A percentile compares a stretch with the other conserved stretches of the same genome.
Evolutionary conservation across 1,140 invertebrate species (phyloP).

Genomic region (Anastrepha obliqua): DNA sequence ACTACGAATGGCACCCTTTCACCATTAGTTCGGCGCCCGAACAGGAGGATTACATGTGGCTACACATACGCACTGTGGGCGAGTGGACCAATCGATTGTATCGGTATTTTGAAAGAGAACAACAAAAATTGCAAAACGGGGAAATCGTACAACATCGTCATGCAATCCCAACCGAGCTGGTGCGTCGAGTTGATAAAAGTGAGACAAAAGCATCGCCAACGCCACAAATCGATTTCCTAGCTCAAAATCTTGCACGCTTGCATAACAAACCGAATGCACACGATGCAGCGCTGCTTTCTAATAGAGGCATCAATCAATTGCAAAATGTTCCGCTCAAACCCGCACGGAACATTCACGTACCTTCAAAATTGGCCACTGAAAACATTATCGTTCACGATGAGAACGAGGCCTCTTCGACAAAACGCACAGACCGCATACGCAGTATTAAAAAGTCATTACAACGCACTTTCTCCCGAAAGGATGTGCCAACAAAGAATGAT

Average conservation of each 20-base stretch:
- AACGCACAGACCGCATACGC: conserved; percentile 67
- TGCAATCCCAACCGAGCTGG: conserved; percentile 67
- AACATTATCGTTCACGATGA: conserved; percentile 46
- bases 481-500: conserved; percentile 73
- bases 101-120: conserved; percentile 89
- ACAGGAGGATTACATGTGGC: conserved; percentile 92
- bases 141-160: conserved; percentile 75
- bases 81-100: conserved; percentile 96
- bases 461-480: conserved; percentile 77
- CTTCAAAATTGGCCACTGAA: conserved; percentile 59
- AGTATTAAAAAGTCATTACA: conserved; percentile 76
- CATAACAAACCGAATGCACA: conserved; percentile 54
- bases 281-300: conserved; percentile 50
- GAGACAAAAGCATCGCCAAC: conserved; percentile 59
- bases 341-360: conserved; percentile 68
- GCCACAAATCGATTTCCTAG: conserved; percentile 72
- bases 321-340: conserved; percentile 64
- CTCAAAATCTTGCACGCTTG: conserved; percentile 64
- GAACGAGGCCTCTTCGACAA: not conserved
- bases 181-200: conserved; percentile 57
- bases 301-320: conserved; percentile 23
- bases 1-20: conserved; percentile 98
- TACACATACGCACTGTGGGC: conserved; percentile 94
- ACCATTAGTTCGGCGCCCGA: conserved; percentile 97
- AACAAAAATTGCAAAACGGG: conserved; percentile 82